phyloP scores from a whole-genome alignment of 2,797 vertebrate genomes.

The Characodon lateralis region DNA sequence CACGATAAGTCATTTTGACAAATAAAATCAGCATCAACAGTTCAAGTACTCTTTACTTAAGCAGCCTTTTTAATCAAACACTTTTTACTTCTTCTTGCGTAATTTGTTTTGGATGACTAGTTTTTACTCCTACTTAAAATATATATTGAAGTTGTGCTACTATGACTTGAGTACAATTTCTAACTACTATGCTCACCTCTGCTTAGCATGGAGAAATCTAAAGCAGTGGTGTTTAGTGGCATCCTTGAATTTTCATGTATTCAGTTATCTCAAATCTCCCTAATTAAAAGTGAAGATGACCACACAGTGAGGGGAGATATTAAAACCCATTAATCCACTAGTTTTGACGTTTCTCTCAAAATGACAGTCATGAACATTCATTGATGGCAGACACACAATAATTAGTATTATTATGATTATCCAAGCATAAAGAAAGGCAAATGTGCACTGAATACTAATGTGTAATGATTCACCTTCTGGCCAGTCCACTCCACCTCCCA shows the following conservation, averaged over 20 bases:
- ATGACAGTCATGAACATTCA: not conserved
- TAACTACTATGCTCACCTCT: no score
- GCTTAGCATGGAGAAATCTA: no score
- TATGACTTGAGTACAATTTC: no score
- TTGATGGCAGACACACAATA: not conserved
- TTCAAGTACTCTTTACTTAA: no score
- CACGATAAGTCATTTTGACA: no score
- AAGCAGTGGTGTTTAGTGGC: not conserved
- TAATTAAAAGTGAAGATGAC: not conserved
- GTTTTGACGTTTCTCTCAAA: not conserved
- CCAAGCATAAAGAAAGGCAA: not conserved
- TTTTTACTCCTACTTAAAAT: no score
- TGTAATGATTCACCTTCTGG: conserved; percentile 62
- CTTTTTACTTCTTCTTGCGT: no score
- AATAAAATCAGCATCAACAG: no score
- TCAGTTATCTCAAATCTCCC: not conserved
- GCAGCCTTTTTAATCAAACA: no score
- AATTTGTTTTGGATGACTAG: no score
- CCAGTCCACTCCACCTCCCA: conserved; percentile 85
- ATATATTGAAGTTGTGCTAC: no score
- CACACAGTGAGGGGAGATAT: not conserved
- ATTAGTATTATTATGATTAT: not conserved
- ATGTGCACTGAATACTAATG: not conserved
- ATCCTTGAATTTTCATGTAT: not conserved
- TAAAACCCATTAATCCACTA: not conserved